These are phyloP conservation scores for Eupithecia subumbrata DNA, from an alignment of 2,888 invertebrate genomes.

Conservation along the genomic window DNA sequence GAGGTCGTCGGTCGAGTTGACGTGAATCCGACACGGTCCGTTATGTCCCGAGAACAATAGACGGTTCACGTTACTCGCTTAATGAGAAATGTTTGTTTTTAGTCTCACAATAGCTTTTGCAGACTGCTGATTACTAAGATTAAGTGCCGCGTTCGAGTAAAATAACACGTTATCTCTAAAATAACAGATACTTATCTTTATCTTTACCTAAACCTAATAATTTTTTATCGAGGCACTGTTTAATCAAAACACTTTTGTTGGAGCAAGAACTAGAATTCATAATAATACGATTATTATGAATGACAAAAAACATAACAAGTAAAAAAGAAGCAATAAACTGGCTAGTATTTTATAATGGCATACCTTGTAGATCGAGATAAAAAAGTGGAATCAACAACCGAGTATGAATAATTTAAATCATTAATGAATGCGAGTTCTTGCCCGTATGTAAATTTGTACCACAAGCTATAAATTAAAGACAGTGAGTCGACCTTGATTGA, in stretches of 20 bases:
- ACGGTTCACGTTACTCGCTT: conserved; percentile 74
- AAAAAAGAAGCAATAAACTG: conserved; percentile 14
- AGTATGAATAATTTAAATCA: conserved; percentile 26
- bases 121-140: conserved; percentile 70
- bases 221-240: not conserved
- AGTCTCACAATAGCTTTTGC: conserved; percentile 72
- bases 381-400: conserved; percentile 28
- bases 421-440: conserved; percentile 37
- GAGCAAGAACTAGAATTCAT: not conserved
- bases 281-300: too few relatives aligned
- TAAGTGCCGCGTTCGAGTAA: conserved; percentile 61
- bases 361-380: conserved; percentile 22
- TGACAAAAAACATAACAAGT: conserved; percentile 13
- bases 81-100: conserved; percentile 83
- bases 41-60: conserved; percentile 81
- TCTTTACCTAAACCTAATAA: not conserved
- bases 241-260: not conserved
- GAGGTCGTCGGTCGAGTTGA: conserved; percentile 73
- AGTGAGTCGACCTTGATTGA: conserved; percentile 78
- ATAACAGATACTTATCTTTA: conserved; percentile 5
- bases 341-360: conserved; percentile 22
- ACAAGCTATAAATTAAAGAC: conserved; percentile 61
- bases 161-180: conserved; percentile 47
- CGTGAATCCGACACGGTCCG: conserved; percentile 79
- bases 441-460: conserved; percentile 44